Conservation (phyloP, 1,140 invertebrate genomes). For the Belonocnema kinseyi region DNA sequence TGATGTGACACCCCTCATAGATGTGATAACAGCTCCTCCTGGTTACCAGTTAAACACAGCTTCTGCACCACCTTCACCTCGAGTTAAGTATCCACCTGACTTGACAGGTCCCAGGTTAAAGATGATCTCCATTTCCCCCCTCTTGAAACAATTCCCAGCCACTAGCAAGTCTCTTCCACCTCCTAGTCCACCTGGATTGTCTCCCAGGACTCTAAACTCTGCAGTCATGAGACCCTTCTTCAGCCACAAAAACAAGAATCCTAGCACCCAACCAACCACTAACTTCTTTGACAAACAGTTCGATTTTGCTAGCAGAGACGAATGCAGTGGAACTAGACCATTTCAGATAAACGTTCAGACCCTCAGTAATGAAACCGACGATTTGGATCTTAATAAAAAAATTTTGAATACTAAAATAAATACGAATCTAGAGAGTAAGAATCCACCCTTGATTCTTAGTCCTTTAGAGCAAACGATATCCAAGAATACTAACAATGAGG, state of each 20-base stretch:
- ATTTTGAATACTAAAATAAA: no score
- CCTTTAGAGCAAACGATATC: not conserved
- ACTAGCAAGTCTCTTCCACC: constrained; percentile 68
- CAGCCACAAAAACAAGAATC: constrained; percentile 43
- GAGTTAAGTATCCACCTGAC: constrained; percentile 72
- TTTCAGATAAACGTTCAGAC: constrained; percentile 33
- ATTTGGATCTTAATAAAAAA: not conserved
- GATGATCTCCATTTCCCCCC: constrained; percentile 66
- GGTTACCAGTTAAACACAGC: constrained; percentile 61
- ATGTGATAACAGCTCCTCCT: constrained; percentile 47
- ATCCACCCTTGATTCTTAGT: no score
- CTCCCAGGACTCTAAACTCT: constrained; percentile 57
- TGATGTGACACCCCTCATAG: constrained; percentile 48
- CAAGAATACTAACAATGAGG: constrained; percentile 48
- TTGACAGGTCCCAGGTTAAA: constrained; percentile 62
- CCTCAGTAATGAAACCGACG: constrained; percentile 2
- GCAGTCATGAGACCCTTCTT: constrained; percentile 50
- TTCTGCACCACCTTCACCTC: constrained; percentile 84
- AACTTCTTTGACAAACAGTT: constrained; percentile 41
- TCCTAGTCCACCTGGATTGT: constrained; percentile 66
- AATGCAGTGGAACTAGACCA: constrained; percentile 39
- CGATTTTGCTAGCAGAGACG: constrained; percentile 31
- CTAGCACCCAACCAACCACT: not conserved
- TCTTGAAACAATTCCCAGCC: constrained; percentile 69
- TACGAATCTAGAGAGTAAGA: no score